phyloP scores from a whole-genome alignment of 2,888 invertebrate species.

The Prostheceraeus crozeri region DNA sequence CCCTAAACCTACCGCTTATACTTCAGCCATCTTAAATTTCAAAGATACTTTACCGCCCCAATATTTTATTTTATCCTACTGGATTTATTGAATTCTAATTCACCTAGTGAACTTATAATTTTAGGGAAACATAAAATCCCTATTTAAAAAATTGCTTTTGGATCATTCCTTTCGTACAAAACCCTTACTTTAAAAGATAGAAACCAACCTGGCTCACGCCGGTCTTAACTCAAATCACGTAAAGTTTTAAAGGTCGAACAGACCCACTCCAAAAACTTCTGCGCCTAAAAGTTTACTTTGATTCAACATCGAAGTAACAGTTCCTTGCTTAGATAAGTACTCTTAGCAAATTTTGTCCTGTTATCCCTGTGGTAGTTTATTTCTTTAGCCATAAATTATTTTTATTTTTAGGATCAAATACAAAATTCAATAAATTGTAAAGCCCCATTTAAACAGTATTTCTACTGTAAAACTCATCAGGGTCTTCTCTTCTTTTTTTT shows the following conservation, averaged over 20 bases:
- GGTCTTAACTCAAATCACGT: constrained; percentile 82
- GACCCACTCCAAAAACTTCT: constrained; percentile 62
- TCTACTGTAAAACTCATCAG: constrained; percentile 66
- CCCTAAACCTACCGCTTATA: too few species aligned
- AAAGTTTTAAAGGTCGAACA: constrained; percentile 72
- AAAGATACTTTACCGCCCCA: too few species aligned
- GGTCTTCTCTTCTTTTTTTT: constrained; percentile 70
- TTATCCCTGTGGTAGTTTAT: constrained; percentile 75
- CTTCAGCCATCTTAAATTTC: too few species aligned
- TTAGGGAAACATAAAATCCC: too few species aligned
- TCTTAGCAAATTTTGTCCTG: constrained; percentile 72
- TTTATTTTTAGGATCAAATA: constrained; percentile 40
- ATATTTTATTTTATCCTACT: too few species aligned
- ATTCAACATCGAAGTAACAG: constrained; percentile 85
- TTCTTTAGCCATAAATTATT: too few species aligned
- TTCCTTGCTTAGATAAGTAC: constrained; percentile 67
- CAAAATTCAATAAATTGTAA: constrained; percentile 6
- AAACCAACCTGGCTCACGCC: constrained; percentile 77
- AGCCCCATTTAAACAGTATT: constrained; percentile 42
- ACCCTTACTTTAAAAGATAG: constrained; percentile 62
- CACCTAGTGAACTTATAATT: too few species aligned
- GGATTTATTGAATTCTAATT: too few species aligned
- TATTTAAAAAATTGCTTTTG: neutral
- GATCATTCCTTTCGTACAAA: constrained; percentile 70
- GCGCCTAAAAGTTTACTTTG: constrained; percentile 66